A percentile compares a stretch with the other conserved stretches of the same genome.
phyloP scores from a whole-genome alignment of 2,888 invertebrate genomes.

The Heteromurus nitidus region DNA sequence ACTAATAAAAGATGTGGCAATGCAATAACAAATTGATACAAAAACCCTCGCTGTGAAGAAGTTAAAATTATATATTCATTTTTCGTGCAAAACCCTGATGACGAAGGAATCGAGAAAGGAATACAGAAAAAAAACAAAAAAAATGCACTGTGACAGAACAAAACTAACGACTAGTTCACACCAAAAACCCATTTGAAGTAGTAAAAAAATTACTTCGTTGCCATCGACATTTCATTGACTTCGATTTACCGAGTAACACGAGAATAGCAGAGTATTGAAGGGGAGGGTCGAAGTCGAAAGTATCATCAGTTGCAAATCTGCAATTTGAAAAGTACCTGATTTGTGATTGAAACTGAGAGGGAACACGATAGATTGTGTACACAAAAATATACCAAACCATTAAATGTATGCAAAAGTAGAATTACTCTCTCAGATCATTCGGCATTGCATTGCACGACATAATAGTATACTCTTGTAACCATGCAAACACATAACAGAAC shows the following conservation, averaged over 20 bases:
- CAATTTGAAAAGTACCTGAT: neutral
- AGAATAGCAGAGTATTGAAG: neutral
- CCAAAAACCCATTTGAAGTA: neutral
- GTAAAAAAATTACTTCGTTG: neutral
- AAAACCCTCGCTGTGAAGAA: neutral
- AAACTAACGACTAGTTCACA: constrained; percentile 1
- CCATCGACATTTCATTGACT: neutral
- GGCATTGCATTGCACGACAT: constrained; percentile 1
- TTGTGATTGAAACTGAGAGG: neutral
- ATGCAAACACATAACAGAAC: too few species aligned
- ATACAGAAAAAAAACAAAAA: too few species aligned
- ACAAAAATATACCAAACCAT: neutral
- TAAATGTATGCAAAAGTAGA: neutral
- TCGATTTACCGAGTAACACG: neutral
- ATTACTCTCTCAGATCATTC: constrained; percentile 2
- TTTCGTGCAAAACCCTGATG: neutral
- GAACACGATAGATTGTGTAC: neutral
- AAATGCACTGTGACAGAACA: constrained; percentile 6
- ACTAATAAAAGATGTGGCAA: neutral
- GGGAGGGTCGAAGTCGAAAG: neutral
- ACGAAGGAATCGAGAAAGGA: neutral
- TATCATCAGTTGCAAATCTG: neutral
- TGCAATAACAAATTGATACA: neutral
- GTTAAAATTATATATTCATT: constrained; percentile 1
- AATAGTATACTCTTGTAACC: too few species aligned